Evolutionary conservation across 92 coral and sea anemone species (phyloP).

Genomic region (Porites divaricata): DNA sequence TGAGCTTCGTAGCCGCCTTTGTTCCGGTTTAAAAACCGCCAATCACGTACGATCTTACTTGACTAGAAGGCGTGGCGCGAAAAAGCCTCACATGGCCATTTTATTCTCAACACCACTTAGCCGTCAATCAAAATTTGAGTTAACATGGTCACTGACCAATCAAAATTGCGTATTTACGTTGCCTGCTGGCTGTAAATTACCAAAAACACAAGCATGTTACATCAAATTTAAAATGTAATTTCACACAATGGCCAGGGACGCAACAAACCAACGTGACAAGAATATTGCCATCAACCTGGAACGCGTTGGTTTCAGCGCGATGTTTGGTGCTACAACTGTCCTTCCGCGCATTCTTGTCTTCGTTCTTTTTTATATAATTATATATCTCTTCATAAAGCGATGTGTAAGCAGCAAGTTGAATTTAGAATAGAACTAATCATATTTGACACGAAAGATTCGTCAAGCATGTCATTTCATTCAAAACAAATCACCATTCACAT

Average conservation of each 20-base stretch:
- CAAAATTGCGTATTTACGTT: constrained; percentile 22
- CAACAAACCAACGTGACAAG: constrained; percentile 40
- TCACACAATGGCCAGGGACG: constrained; percentile 11
- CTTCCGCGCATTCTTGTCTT: background rate
- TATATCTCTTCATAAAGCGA: background rate
- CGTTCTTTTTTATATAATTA: background rate
- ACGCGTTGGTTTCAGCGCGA: background rate
- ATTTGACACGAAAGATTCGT: constrained; percentile 33
- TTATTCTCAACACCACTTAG: constrained; percentile 70
- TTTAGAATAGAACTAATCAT: constrained; percentile 12
- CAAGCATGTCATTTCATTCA: constrained; percentile 34
- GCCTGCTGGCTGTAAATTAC: constrained; percentile 46
- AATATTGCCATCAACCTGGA: constrained; percentile 27
- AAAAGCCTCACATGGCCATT: constrained; percentile 73
- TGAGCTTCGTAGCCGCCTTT: constrained; percentile 55
- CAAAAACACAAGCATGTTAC: constrained; percentile 44
- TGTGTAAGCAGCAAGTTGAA: constrained; percentile 10
- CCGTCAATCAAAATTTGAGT: constrained; percentile 83
- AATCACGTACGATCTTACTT: constrained; percentile 65
- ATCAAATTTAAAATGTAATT: constrained; percentile 36
- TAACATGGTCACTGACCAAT: constrained; percentile 49
- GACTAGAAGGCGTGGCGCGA: constrained; percentile 72
- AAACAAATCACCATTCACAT: constrained; percentile 29
- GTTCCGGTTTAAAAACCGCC: constrained; percentile 67
- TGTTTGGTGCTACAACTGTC: background rate